A percentile compares a stretch with the other conserved stretches of the same genome.
Evolutionary conservation across 2,113 vertebrate genomes (phyloP).

Genomic region (Tetraodon nigroviridis): DNA sequence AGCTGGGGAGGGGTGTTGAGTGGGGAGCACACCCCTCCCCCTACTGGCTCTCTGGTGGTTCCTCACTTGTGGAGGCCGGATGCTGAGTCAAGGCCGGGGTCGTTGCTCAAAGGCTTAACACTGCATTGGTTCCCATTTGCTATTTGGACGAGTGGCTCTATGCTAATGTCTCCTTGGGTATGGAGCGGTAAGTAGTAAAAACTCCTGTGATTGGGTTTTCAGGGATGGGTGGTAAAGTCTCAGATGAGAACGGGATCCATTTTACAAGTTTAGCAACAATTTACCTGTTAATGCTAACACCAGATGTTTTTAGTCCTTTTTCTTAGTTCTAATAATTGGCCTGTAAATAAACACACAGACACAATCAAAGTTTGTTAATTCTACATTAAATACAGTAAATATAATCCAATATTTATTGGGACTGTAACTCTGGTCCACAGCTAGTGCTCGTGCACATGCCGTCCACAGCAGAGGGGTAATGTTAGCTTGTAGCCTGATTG

Average conservation of each 20-base stretch:
- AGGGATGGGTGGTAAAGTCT: conserved; percentile 55
- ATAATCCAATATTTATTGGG: too few species aligned
- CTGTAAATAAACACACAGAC: neutral
- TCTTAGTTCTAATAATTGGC: neutral
- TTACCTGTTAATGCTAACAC: neutral
- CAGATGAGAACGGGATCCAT: conserved; percentile 17
- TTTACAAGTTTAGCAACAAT: conserved; percentile 15
- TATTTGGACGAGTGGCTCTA: conserved; percentile 92
- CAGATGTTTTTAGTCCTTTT: neutral
- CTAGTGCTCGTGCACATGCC: conserved; percentile 39
- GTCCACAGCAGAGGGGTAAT: conserved; percentile 38
- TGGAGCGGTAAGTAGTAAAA: conserved; percentile 89
- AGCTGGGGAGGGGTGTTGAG: conserved; percentile 74
- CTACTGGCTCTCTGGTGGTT: conserved; percentile 80
- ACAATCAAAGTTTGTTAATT: neutral
- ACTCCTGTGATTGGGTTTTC: conserved; percentile 79
- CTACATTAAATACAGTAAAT: too few species aligned
- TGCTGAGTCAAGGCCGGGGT: conserved; percentile 77
- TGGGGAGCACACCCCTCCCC: conserved; percentile 68
- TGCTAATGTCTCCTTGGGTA: conserved; percentile 85
- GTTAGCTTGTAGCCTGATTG: conserved; percentile 37
- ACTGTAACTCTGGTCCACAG: conserved; percentile 21
- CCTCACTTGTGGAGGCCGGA: conserved; percentile 82
- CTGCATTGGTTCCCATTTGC: conserved; percentile 82
- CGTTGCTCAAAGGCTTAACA: conserved; percentile 80